A percentile compares a stretch with the other conserved stretches of the same genome.
These are phyloP conservation scores for Drosophila quadrilineata DNA, from an alignment of 1,140 invertebrate genomes.

Conservation along the genomic window DNA sequence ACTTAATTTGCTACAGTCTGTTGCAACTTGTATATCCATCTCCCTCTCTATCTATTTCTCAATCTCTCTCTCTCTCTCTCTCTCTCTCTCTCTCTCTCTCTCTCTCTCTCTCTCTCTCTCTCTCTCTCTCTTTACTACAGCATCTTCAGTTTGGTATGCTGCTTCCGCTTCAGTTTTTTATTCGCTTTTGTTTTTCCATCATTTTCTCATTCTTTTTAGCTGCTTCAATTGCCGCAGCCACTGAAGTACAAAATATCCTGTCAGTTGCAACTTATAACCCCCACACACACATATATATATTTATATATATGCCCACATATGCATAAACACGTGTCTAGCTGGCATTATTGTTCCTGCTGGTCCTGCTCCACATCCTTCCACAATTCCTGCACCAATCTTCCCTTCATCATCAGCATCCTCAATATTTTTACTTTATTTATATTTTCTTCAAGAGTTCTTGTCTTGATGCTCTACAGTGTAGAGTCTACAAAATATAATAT, in stretches of 20 bases:
- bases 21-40: slow-evolving; percentile 35
- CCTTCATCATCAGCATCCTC: slow-evolving; percentile 1
- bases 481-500: no score
- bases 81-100: background rate
- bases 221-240: slow-evolving; percentile 45
- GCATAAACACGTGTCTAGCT: slow-evolving; percentile 56
- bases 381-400: slow-evolving; percentile 14
- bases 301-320: slow-evolving; percentile 43
- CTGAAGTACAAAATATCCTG: slow-evolving; percentile 67
- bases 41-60: background rate
- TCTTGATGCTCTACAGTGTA: background rate
- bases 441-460: background rate
- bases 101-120: background rate
- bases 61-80: no score
- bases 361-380: slow-evolving; percentile 1
- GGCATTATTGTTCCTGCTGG: slow-evolving; percentile 29
- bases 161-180: background rate
- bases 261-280: slow-evolving; percentile 65
- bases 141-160: no score
- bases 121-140: slow-evolving; percentile 2
- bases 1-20: slow-evolving; percentile 71
- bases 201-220: slow-evolving; percentile 21
- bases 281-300: background rate
- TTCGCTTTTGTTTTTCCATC: background rate
- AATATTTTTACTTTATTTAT: background rate